Evolutionary conservation across 2,113 vertebrate species (phyloP), one percentile per base, ranked within the genome.

Genomic region (Ictalurus furcatus): DNA sequence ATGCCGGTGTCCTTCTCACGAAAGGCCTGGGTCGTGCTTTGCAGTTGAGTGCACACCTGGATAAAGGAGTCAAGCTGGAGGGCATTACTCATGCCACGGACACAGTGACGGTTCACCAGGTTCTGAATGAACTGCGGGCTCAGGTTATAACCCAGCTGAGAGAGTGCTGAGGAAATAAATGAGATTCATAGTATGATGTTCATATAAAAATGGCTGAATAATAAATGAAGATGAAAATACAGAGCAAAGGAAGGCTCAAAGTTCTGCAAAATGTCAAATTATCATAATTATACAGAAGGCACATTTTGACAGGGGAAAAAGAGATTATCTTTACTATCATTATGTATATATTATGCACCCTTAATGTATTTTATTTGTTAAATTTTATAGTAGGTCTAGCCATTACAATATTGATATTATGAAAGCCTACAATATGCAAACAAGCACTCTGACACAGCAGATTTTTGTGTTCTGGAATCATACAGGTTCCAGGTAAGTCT

Each of bases 61-160:
- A 99, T 98, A 96, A 99, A 99, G 90, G 96, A 93, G 93, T 99
- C 98, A 21, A 99, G 95, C 74, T 99, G 98, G 92, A 99, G 95
- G n/a, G 96, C 94, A 0, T 16, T 95, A 82, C 93, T 85, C 0
- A 91, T 92, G 0, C 94, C 94, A 0, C 90, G 92, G 0, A 90
- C 56, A 19, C 91, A 65, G 0, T 95, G 97, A 2, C 96, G 96
- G 7, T 94, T 94, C 89, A 97, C 93, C 91, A 99, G 90, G 19
- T 95, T 93, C 92, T 98, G 97, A 1, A 96, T 96, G 59, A 99
- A 98, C 96, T 99, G 98, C 0, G 97, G 97, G 88, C 97, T 99
- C 89, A 99, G 94, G 92, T 96, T 98, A 92, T 98, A 99, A 52
- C 98, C 98, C 98, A 99, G 97, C 91, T 98, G 98, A 87, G 96